Conservation (phyloP, 2,888 invertebrate species). For the Eudasyphora cyanicolor region DNA sequence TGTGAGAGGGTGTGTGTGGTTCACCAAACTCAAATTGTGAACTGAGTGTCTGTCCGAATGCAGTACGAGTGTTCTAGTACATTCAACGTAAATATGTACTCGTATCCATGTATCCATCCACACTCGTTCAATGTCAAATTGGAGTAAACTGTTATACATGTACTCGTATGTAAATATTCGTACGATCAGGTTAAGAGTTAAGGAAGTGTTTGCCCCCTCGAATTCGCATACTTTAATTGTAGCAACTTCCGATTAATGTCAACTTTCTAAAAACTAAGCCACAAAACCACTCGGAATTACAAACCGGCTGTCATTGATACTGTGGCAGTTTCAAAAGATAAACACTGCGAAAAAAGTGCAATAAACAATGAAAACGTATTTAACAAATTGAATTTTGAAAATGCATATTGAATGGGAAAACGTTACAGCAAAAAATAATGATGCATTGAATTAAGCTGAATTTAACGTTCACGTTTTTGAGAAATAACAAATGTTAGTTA, state of each 20-base stretch:
- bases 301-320: not conserved
- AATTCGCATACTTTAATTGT: not conserved
- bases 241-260: slow-evolving; percentile 20
- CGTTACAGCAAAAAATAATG: not conserved
- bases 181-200: not conserved
- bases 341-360: not conserved
- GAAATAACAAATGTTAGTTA: no score
- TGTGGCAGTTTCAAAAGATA: not conserved
- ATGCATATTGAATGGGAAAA: not conserved
- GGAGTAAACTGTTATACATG: no score
- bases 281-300: not conserved
- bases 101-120: not conserved
- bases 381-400: not conserved
- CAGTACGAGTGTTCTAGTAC: no score
- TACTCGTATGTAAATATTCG: no score
- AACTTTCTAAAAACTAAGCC: slow-evolving; percentile 26
- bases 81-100: not conserved
- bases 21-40: not conserved
- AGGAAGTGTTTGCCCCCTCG: slow-evolving; percentile 17
- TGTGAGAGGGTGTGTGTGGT: not conserved
- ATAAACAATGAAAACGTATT: not conserved
- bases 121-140: not conserved
- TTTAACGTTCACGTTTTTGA: no score
- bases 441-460: no score
- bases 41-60: no score